phyloP scores from a whole-genome alignment of 2,113 vertebrate species.

The Cololabis saira region DNA sequence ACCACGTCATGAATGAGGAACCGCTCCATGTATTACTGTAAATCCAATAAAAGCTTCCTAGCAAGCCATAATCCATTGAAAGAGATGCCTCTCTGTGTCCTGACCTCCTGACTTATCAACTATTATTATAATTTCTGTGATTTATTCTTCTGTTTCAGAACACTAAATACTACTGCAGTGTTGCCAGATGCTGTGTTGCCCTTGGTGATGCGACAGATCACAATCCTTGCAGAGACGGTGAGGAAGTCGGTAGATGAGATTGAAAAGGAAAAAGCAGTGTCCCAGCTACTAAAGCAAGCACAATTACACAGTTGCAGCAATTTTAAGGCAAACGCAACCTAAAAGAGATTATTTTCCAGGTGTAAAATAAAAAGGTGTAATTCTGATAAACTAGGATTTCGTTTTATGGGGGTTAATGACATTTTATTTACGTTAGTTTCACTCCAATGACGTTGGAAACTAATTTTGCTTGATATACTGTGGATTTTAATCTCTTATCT shows the following conservation, averaged over 20 bases:
- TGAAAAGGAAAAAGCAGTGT: not conserved
- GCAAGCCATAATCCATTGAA: not conserved
- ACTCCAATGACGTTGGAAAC: not conserved
- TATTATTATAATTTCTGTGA: too few species aligned
- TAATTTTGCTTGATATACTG: not conserved
- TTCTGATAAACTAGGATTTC: not conserved
- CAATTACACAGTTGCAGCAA: too few species aligned
- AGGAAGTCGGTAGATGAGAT: not conserved
- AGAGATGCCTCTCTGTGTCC: not conserved
- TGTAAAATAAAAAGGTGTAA: too few species aligned
- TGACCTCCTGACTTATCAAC: too few species aligned
- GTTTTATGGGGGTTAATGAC: not conserved
- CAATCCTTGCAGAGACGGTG: not conserved
- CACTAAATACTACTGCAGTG: too few species aligned
- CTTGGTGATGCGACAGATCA: not conserved
- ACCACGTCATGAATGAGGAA: not conserved
- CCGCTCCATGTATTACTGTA: not conserved
- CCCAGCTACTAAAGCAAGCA: too few species aligned
- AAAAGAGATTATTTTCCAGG: too few species aligned
- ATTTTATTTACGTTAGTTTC: not conserved
- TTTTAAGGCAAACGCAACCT: too few species aligned
- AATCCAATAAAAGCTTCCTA: not conserved
- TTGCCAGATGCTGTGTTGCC: too few species aligned
- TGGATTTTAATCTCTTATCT: not conserved
- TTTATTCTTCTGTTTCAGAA: too few species aligned